phyloP scores from a whole-genome alignment of 2,888 invertebrate genomes.

The Halictus quadricinctus region DNA sequence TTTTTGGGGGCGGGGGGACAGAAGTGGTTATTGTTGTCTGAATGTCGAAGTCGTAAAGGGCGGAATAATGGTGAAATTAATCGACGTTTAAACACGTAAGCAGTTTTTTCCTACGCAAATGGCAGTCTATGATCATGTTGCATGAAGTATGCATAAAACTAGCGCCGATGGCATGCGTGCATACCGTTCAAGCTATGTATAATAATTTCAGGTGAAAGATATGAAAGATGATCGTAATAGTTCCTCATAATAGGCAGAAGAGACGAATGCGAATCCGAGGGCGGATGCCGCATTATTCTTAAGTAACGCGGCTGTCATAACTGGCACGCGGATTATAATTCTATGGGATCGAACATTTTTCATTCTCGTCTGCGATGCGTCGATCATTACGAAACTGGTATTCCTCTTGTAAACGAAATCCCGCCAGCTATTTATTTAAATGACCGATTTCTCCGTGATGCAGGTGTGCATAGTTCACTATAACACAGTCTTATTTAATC shows the following conservation, averaged over 20 bases:
- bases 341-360: slow-evolving; percentile 23
- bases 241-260: slow-evolving; percentile 38
- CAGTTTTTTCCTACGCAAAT: slow-evolving; percentile 12
- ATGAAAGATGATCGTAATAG: slow-evolving; percentile 37
- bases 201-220: slow-evolving; percentile 37
- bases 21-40: background rate
- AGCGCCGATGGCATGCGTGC: slow-evolving; percentile 27
- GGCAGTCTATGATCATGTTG: background rate
- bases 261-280: slow-evolving; percentile 48
- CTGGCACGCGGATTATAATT: slow-evolving; percentile 58
- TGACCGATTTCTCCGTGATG: background rate
- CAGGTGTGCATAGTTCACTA: background rate
- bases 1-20: background rate
- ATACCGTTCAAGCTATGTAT: slow-evolving; percentile 34
- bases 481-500: background rate
- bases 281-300: slow-evolving; percentile 55
- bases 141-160: slow-evolving; percentile 17
- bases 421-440: slow-evolving; percentile 2
- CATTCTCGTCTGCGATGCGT: background rate
- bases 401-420: background rate
- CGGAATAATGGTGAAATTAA: background rate
- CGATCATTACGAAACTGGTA: background rate
- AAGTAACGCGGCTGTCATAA: slow-evolving; percentile 66
- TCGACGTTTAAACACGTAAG: background rate
- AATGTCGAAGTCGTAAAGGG: background rate